A percentile compares a stretch with the other conserved stretches of the same genome.
Conservation (phyloP, 2,797 vertebrate species). For the Sardinella longiceps region DNA sequence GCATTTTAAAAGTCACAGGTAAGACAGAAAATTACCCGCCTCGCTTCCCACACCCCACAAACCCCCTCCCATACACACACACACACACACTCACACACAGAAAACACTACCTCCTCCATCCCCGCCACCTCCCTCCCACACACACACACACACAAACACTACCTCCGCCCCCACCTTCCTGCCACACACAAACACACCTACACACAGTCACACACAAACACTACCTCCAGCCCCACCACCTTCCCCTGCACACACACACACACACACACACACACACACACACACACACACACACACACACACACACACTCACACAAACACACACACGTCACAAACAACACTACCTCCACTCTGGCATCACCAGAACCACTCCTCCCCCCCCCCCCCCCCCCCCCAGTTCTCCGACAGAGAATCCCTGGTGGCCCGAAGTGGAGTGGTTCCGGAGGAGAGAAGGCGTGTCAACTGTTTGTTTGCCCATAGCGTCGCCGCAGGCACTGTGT, state of each 20-base stretch:
- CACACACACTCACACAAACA: no score
- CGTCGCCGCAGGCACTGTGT: slow-evolving; percentile 66
- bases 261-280: no score
- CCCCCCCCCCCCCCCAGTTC: slow-evolving; percentile 50
- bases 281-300: no score
- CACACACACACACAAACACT: no score
- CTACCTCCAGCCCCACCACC: background rate
- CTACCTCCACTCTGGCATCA: background rate
- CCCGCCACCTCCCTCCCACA: background rate
- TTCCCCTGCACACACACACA: no score
- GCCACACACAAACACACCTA: background rate
- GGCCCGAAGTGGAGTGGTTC: slow-evolving; percentile 60
- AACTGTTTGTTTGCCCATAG: slow-evolving; percentile 77
- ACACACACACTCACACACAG: no score
- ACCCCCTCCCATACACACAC: background rate
- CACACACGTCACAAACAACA: no score
- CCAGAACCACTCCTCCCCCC: background rate
- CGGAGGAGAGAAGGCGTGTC: slow-evolving; percentile 66
- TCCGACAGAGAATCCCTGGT: slow-evolving; percentile 65
- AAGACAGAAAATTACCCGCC: slow-evolving; percentile 63
- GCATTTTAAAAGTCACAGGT: slow-evolving; percentile 63
- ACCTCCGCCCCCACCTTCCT: no score
- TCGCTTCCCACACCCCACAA: slow-evolving; percentile 43
- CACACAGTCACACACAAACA: no score
- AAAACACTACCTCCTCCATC: background rate